These are phyloP conservation scores for Nyctibius bracteatus DNA, from an alignment of 2,113 vertebrate species.

Conservation along the genomic window DNA sequence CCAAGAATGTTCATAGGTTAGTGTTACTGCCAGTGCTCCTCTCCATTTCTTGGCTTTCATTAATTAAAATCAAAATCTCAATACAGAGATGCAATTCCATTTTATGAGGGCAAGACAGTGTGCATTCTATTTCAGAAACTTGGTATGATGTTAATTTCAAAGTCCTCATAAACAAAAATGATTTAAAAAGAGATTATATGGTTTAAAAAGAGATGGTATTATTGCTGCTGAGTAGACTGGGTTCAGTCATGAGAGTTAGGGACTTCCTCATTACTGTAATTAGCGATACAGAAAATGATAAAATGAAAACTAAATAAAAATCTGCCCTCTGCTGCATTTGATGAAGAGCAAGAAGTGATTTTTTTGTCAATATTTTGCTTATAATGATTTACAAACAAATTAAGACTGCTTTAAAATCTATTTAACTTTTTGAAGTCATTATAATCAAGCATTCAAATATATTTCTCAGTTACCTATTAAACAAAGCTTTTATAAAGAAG, in stretches of 20 bases:
- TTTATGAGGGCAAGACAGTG: neutral
- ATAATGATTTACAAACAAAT: neutral
- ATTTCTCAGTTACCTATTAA: neutral
- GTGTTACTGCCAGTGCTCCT: neutral
- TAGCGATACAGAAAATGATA: neutral
- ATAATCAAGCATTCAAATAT: neutral
- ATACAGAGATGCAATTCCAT: neutral
- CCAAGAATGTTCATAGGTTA: rapidly evolving
- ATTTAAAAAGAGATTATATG: neutral
- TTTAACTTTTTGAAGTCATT: slow-evolving; percentile 15
- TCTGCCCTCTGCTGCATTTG: neutral
- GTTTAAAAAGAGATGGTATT: neutral
- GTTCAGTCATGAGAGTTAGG: neutral
- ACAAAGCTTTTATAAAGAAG: slow-evolving; percentile 16
- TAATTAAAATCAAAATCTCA: neutral
- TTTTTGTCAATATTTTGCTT: neutral
- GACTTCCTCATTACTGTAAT: neutral
- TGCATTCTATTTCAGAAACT: neutral
- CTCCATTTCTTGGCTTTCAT: neutral
- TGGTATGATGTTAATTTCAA: neutral
- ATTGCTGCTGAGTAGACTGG: neutral
- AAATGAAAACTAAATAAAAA: neutral
- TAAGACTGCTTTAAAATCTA: neutral
- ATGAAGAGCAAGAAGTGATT: neutral
- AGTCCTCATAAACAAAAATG: neutral